Evolutionary conservation across 2,113 vertebrate genomes (phyloP).

Genomic region (Rhinolophus sinicus): DNA sequence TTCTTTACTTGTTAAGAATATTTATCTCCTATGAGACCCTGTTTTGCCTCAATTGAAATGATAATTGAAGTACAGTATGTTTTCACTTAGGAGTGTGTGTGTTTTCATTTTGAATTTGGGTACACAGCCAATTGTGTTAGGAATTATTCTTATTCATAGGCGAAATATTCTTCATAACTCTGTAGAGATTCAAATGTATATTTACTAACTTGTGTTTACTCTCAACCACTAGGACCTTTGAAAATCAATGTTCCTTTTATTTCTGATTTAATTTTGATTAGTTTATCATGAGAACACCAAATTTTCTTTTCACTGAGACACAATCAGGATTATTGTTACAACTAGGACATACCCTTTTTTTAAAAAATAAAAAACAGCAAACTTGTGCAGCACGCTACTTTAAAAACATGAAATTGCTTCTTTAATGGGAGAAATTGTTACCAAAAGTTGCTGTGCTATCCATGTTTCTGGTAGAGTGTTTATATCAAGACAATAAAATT

Average conservation of each 20-base stretch:
- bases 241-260: slow-evolving; percentile 4
- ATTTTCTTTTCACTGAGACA: slow-evolving; percentile 61
- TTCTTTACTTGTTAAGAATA: slow-evolving; percentile 64
- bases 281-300: slow-evolving; percentile 13
- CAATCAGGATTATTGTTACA: slow-evolving; percentile 48
- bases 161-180: slow-evolving; percentile 31
- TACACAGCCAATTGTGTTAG: slow-evolving; percentile 41
- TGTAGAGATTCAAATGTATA: slow-evolving; percentile 10
- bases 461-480: neutral
- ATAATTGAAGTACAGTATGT: slow-evolving; percentile 53
- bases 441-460: slow-evolving; percentile 38
- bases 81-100: slow-evolving; percentile 26
- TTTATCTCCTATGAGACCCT: slow-evolving; percentile 34
- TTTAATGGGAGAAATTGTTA: neutral
- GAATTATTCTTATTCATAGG: slow-evolving; percentile 24
- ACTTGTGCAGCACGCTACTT: slow-evolving; percentile 63
- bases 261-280: slow-evolving; percentile 57
- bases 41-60: slow-evolving; percentile 47
- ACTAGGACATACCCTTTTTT: slow-evolving; percentile 14
- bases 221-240: slow-evolving; percentile 11
- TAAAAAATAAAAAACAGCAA: neutral
- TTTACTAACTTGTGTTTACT: slow-evolving; percentile 42
- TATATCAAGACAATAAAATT: slow-evolving; percentile 46
- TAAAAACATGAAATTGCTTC: neutral
- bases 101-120: slow-evolving; percentile 53